These are phyloP conservation scores for Phoenicopterus ruber DNA, from an alignment of 2,113 vertebrate genomes.

Conservation along the genomic window DNA sequence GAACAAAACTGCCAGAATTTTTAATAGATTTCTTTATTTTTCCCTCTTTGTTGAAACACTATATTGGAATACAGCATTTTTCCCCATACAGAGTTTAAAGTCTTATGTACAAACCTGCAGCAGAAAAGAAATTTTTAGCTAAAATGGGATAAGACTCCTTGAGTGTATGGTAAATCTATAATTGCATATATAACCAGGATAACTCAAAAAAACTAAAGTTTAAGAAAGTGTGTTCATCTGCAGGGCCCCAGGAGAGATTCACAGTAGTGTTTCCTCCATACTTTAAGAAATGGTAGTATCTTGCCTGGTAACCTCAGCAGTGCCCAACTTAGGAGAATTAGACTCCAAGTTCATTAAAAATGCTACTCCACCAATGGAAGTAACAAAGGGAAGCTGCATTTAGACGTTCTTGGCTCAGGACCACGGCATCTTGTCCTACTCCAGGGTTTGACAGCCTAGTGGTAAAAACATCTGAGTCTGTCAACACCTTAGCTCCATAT, in stretches of 20 bases:
- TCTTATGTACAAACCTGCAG: background rate
- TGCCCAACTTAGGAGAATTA: background rate
- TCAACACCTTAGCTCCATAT: background rate
- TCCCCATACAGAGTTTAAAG: background rate
- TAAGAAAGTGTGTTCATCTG: background rate
- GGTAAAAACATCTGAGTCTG: background rate
- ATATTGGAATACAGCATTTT: background rate
- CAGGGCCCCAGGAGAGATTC: background rate
- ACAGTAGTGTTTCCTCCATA: background rate
- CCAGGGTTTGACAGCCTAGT: background rate
- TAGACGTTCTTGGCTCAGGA: background rate
- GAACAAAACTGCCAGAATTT: constrained; percentile 52
- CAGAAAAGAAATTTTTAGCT: background rate
- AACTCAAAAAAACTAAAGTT: background rate
- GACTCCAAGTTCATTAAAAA: background rate
- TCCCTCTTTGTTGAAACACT: background rate
- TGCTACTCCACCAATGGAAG: background rate
- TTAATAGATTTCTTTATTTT: constrained; percentile 58
- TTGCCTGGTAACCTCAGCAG: background rate
- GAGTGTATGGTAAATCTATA: background rate
- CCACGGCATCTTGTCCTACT: background rate
- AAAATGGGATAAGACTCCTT: background rate
- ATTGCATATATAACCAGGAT: background rate
- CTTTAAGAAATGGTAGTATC: background rate
- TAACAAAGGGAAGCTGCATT: background rate